A percentile compares a stretch with the other conserved stretches of the same genome.
phyloP scores from a whole-genome alignment of 1,140 invertebrate genomes.

The Papilio polytes region DNA sequence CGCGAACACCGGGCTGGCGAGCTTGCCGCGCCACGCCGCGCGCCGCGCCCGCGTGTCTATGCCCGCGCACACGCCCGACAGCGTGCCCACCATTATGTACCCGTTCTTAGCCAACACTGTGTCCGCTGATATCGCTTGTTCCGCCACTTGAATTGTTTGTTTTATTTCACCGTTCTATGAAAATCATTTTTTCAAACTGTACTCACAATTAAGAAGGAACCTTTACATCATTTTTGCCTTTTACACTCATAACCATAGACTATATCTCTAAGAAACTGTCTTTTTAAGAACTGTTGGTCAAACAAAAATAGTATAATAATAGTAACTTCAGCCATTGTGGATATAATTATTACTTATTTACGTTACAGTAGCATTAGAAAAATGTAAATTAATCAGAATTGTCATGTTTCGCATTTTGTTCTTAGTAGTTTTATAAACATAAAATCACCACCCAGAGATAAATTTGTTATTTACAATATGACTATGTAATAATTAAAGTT shows the following conservation, averaged over 20 bases:
- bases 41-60: conserved; percentile 75
- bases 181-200: background rate
- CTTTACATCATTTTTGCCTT: too few relatives aligned
- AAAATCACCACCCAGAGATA: background rate
- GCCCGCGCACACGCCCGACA: conserved; percentile 84
- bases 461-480: background rate
- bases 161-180: conserved; percentile 72
- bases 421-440: too few relatives aligned
- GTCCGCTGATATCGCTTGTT: conserved; percentile 86
- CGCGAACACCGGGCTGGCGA: conserved; percentile 87
- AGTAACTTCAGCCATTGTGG: too few relatives aligned
- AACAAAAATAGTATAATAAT: too few relatives aligned
- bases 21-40: conserved; percentile 83
- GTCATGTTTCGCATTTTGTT: too few relatives aligned
- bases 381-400: too few relatives aligned
- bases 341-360: too few relatives aligned
- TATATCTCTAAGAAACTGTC: too few relatives aligned
- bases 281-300: too few relatives aligned
- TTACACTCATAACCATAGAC: too few relatives aligned
- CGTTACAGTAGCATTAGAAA: too few relatives aligned
- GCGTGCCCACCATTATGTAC: conserved; percentile 82
- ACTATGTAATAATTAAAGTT: background rate
- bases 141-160: conserved; percentile 61
- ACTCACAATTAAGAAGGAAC: too few relatives aligned
- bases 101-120: conserved; percentile 80